Evolutionary conservation across 1,140 invertebrate species (phyloP).

Genomic region (Zaprionus lachaisei): DNA sequence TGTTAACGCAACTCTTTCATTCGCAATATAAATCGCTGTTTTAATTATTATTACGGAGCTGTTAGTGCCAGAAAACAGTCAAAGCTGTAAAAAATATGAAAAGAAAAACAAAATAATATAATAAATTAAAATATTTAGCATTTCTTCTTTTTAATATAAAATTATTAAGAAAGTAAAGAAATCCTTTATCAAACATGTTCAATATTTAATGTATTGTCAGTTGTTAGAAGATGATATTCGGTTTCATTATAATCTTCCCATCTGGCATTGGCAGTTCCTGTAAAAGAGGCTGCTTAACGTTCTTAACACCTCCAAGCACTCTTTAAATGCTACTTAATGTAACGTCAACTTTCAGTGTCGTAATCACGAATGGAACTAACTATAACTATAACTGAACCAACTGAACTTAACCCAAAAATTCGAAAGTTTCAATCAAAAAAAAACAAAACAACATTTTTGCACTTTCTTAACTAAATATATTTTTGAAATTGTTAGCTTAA

Average conservation of each 20-base stretch:
- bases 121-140: too few species aligned
- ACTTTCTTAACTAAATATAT: constrained; percentile 70
- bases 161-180: neutral
- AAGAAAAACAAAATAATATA: neutral
- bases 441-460: constrained; percentile 56
- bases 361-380: constrained; percentile 11
- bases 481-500: constrained; percentile 43
- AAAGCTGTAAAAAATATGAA: neutral
- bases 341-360: constrained; percentile 9
- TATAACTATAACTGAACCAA: neutral
- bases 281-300: constrained; percentile 5
- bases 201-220: neutral
- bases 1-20: constrained; percentile 38
- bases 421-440: constrained; percentile 15
- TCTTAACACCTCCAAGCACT: constrained; percentile 22
- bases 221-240: neutral
- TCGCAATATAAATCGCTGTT: constrained; percentile 18
- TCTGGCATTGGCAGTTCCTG: constrained; percentile 17
- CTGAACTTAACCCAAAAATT: neutral
- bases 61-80: neutral
- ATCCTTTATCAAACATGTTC: neutral
- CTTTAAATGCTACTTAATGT: constrained; percentile 23
- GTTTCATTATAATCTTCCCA: neutral
- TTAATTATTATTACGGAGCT: constrained; percentile 10
- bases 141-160: too few species aligned